Conservation (phyloP, 2,797 vertebrate genomes). For the Xenentodon cancila region DNA sequence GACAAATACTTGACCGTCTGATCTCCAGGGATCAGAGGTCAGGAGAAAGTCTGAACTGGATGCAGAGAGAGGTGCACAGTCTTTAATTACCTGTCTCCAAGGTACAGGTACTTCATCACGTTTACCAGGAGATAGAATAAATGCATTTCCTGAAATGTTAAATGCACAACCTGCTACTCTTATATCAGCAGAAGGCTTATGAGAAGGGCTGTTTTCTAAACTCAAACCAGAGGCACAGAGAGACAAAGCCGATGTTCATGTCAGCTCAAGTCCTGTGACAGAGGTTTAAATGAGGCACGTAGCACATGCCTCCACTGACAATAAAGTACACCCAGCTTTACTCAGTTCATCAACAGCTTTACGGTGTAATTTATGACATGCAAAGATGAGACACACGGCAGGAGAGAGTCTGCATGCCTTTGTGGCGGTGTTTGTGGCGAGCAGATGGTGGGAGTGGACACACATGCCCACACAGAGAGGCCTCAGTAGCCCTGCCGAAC, state of each 20-base stretch:
- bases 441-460: slow-evolving; percentile 76
- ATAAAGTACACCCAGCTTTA: slow-evolving; percentile 36
- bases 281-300: slow-evolving; percentile 26
- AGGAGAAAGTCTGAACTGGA: slow-evolving; percentile 45
- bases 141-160: too few relatives aligned
- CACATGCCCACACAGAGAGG: slow-evolving; percentile 72
- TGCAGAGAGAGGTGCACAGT: slow-evolving; percentile 5
- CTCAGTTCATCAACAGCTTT: slow-evolving; percentile 46
- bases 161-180: too few relatives aligned
- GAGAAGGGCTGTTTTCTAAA: too few relatives aligned
- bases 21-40: slow-evolving; percentile 58
- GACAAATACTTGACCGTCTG: slow-evolving; percentile 59
- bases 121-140: too few relatives aligned
- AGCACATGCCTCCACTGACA: slow-evolving; percentile 34
- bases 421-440: slow-evolving; percentile 57
- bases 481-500: slow-evolving; percentile 47
- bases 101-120: neutral
- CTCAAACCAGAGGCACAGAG: neutral
- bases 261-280: slow-evolving; percentile 45
- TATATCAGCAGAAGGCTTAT: too few relatives aligned
- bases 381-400: slow-evolving; percentile 57
- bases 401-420: slow-evolving; percentile 66
- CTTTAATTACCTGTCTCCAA: slow-evolving; percentile 5
- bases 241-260: slow-evolving; percentile 8
- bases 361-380: slow-evolving; percentile 52